phyloP scores from a whole-genome alignment of 64 coral and sea anemone genomes.

The Anthopleura sola region DNA sequence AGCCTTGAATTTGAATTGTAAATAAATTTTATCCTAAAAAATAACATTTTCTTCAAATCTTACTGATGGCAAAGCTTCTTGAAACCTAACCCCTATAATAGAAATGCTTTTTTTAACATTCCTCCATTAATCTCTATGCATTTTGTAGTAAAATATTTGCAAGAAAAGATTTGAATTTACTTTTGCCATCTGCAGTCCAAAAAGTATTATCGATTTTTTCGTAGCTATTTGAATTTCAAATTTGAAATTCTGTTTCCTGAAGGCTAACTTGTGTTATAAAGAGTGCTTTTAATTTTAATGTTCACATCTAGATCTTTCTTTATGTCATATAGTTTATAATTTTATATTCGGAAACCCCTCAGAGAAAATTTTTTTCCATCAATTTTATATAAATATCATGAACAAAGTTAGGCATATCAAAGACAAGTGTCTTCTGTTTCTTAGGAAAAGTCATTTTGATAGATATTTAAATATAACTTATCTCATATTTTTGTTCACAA shows the following conservation, averaged over 20 bases:
- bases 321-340: background rate
- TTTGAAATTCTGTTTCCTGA: background rate
- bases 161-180: no score
- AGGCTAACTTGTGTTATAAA: background rate
- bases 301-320: background rate
- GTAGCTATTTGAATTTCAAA: background rate
- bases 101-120: no score
- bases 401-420: background rate
- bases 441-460: no score
- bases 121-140: no score
- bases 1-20: background rate
- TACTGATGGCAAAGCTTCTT: no score
- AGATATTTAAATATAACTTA: no score
- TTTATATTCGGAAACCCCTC: background rate
- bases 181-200: background rate
- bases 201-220: background rate
- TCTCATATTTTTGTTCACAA: no score
- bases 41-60: no score
- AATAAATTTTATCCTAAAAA: background rate
- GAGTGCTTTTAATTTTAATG: background rate
- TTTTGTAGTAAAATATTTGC: no score
- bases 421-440: no score
- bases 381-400: background rate
- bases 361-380: background rate
- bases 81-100: no score